These are phyloP conservation scores for Amphimedon queenslandica DNA, from an alignment of 37 sponge, comb jelly and placozoan genomes.

Conservation along the genomic window DNA sequence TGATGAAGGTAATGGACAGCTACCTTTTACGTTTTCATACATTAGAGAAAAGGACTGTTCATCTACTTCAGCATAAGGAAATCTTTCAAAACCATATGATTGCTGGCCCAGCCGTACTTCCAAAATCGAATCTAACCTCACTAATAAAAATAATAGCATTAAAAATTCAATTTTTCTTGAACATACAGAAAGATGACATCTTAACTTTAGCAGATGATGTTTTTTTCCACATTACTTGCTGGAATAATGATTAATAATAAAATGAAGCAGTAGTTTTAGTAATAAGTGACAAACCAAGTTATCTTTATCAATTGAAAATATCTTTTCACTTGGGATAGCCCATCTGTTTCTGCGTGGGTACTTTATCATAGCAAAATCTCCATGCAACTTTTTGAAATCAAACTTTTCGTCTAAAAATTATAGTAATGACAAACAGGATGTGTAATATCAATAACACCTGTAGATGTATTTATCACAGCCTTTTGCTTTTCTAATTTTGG, in stretches of 20 bases:
- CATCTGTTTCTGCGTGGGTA: constrained; percentile 37
- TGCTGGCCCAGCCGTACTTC: constrained; percentile 68
- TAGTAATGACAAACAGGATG: too few relatives aligned
- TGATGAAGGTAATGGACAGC: background rate
- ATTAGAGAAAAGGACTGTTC: constrained; percentile 69
- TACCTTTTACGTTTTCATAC: constrained; percentile 52
- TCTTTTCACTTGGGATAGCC: constrained; percentile 40
- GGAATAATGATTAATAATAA: background rate
- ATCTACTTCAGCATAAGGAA: constrained; percentile 59
- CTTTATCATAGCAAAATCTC: constrained; percentile 55
- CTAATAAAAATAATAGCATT: constrained; percentile 4
- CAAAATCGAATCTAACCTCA: constrained; percentile 42
- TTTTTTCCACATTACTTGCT: constrained; percentile 36
- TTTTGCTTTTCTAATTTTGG: too few relatives aligned
- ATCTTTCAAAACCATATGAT: constrained; percentile 54
- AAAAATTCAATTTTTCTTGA: background rate
- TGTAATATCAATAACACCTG: too few relatives aligned
- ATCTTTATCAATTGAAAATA: constrained; percentile 41
- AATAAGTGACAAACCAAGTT: constrained; percentile 35
- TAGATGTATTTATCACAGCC: too few relatives aligned
- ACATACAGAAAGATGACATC: constrained; percentile 13
- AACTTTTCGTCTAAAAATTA: too few relatives aligned
- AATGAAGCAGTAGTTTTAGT: background rate
- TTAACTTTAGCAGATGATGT: background rate
- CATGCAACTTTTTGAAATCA: constrained; percentile 22